A percentile compares a stretch with the other conserved stretches of the same genome.
Conservation (phyloP, 2,797 vertebrate species). For the Allobates femoralis region DNA sequence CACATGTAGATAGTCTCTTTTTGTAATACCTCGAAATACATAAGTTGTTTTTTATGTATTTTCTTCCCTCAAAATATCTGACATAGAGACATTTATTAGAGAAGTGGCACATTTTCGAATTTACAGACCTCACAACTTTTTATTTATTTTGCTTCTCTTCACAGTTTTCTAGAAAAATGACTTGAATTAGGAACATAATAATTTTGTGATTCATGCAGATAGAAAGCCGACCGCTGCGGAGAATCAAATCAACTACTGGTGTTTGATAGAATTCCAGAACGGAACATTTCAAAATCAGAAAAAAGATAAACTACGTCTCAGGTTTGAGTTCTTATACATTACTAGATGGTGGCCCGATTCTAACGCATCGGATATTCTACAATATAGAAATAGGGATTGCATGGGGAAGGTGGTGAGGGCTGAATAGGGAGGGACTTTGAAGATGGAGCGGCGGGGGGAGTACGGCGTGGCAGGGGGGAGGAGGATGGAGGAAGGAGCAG, state of each 20-base stretch:
- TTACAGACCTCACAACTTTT: constrained; percentile 7
- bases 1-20: constrained; percentile 10
- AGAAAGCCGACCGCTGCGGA: not conserved
- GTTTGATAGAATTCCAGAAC: not conserved
- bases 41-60: constrained; percentile 17
- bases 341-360: no score
- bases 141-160: constrained; percentile 13
- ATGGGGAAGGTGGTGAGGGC: no score
- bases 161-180: not conserved
- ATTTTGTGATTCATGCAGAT: constrained; percentile 7
- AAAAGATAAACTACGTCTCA: not conserved
- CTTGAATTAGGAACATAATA: constrained; percentile 12
- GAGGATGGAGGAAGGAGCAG: no score
- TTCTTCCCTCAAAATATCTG: constrained; percentile 30
- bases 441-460: no score
- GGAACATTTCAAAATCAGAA: not conserved
- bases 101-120: not conserved
- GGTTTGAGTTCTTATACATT: no score
- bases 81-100: constrained; percentile 21
- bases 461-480: no score
- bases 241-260: not conserved
- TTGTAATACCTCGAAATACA: not conserved
- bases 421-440: no score
- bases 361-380: no score
- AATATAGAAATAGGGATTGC: no score